Base-by-base conservation (phyloP, 2,113 vertebrate genomes). In the Spheniscus mendiculus region DNA sequence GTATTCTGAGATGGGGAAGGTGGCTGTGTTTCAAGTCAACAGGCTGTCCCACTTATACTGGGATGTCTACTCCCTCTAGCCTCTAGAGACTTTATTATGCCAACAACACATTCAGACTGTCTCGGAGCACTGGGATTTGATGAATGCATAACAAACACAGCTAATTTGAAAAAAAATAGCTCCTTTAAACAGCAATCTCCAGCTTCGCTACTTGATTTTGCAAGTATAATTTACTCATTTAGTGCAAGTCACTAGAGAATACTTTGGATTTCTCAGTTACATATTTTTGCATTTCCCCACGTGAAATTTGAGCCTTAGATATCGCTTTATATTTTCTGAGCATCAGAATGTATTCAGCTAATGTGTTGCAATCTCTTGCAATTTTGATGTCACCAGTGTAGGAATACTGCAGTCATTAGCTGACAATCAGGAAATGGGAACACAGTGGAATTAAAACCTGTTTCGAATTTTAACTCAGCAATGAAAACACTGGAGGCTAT, bases 181-280 rank as follows among this genome's bases (percentile, higher is more conserved):
- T 89, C 79, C 73, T 92, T 93, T 92, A 93, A 95, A 83, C 50
- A 90, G 88, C 71, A 93, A 86, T 90, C 89, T 96, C 49, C 90
- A 97, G 84, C 74, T 92, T 84, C 92, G 83, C 56, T 80, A 69
- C 92, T 95, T 94, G 85, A 92, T 96, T 97, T 96, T 96, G 91
- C 92, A 97, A 97, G 96, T 95, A 87, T 96, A 94, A 97, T 97
- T 96, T 94, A 81, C 62, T 96, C 94, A 94, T 95, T 96, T 96
- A 95, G 73, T 66, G 44, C 74, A 76, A 96, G 81, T 77, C 97
- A 78, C 83, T 62, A 72, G 93, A 94, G 97, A 83, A 92, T 93
- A 59, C 89, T 93, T 82, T 61, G 84, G 55, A 83, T 98, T 96
- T 97, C 63, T 89, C 83, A 74, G 82, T 90, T 83, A 83, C 30